Conservation (phyloP, 1,140 invertebrate species). For the Macrobrachium nipponense region DNA sequence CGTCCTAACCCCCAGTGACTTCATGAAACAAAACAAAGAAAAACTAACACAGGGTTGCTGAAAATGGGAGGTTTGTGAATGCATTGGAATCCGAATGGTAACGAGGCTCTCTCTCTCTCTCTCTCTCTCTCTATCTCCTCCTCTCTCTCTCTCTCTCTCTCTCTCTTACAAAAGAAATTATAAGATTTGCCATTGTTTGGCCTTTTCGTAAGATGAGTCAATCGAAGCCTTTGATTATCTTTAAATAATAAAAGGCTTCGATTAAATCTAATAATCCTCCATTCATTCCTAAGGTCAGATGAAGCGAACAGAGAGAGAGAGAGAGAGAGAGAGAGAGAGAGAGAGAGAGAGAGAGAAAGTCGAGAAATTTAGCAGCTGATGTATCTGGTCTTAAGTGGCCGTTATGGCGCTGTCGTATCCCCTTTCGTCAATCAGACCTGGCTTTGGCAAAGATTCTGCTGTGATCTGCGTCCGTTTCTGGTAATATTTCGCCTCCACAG, state of each 20-base stretch:
- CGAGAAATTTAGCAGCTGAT: conserved; percentile 55
- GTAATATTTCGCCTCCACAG: too few species aligned
- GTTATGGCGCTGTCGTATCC: conserved; percentile 55
- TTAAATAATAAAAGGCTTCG: too few species aligned
- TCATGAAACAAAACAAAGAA: conserved; percentile 33
- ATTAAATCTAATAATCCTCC: too few species aligned
- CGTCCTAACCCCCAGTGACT: neutral
- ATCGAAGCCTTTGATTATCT: too few species aligned
- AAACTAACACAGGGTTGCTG: conserved; percentile 19
- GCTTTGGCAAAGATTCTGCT: neutral
- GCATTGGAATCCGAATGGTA: neutral
- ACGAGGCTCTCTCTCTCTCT: neutral
- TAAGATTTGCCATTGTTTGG: too few species aligned
- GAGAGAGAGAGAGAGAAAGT: conserved; percentile 35
- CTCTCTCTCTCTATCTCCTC: too few species aligned
- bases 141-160: too few species aligned
- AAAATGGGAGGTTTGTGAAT: conserved; percentile 28
- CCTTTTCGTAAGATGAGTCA: too few species aligned
- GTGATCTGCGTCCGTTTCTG: neutral
- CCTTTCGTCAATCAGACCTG: conserved; percentile 55
- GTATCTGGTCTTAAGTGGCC: conserved; percentile 57
- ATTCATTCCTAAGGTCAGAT: neutral
- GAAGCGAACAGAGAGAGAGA: neutral
- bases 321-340: neutral
- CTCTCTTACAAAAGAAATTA: too few species aligned